These are phyloP conservation scores for Blennius ocellaris DNA, from an alignment of 2,113 vertebrate species.

Conservation along the genomic window DNA sequence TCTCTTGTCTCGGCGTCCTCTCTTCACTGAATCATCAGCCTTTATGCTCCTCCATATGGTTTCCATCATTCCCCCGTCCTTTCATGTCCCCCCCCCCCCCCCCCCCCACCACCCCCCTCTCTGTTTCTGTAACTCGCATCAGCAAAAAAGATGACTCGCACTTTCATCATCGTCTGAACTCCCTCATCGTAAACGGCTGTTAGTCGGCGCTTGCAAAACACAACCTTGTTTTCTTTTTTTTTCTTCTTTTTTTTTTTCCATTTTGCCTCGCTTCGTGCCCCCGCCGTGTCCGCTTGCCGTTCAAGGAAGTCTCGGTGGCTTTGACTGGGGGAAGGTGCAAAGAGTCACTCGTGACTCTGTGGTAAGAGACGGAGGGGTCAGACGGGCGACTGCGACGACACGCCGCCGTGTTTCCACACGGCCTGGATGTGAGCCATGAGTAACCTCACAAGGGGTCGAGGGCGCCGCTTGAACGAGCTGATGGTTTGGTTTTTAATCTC, in stretches of 20 bases:
- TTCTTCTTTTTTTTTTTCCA: too few relatives aligned
- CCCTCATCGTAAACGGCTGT: background rate
- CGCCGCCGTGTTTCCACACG: slow-evolving; percentile 29
- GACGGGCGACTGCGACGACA: slow-evolving; percentile 1
- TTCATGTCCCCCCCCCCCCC: slow-evolving; percentile 18
- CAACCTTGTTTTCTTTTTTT: slow-evolving; percentile 1
- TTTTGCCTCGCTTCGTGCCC: background rate
- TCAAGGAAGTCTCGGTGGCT: slow-evolving; percentile 42
- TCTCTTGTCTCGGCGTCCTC: slow-evolving; percentile 2
- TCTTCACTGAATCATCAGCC: background rate
- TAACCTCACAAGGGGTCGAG: slow-evolving; percentile 29
- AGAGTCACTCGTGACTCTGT: slow-evolving; percentile 36
- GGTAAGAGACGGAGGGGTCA: slow-evolving; percentile 35
- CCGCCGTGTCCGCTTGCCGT: background rate
- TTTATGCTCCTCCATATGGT: background rate
- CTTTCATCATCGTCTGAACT: slow-evolving; percentile 43
- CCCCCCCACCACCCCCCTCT: background rate
- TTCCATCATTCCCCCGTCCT: slow-evolving; percentile 19
- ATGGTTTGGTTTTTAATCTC: too few relatives aligned
- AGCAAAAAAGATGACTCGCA: slow-evolving; percentile 40
- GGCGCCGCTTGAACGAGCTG: too few relatives aligned
- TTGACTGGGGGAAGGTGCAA: slow-evolving; percentile 34
- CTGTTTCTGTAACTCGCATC: slow-evolving; percentile 42
- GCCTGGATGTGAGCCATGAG: slow-evolving; percentile 37
- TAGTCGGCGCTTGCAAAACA: background rate